A percentile compares a stretch with the other conserved stretches of the same genome.
phyloP scores from a whole-genome alignment of 2,888 invertebrate genomes.

The Stenotaenia linearis region DNA sequence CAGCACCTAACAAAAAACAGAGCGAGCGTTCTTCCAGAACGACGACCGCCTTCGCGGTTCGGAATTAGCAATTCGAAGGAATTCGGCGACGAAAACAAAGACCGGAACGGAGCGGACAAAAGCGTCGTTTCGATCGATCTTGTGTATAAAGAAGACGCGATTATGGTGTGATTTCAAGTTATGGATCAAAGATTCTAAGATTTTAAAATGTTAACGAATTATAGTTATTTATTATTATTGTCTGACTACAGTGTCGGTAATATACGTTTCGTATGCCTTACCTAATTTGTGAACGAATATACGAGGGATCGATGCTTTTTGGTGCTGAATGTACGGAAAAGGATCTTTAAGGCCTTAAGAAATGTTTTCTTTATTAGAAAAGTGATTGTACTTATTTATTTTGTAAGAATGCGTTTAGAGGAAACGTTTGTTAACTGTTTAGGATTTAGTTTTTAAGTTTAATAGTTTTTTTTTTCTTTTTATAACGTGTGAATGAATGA shows the following conservation, averaged over 20 bases:
- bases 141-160: constrained; percentile 46
- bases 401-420: neutral
- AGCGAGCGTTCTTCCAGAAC: constrained; percentile 30
- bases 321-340: neutral
- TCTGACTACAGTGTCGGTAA: neutral
- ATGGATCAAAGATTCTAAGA: neutral
- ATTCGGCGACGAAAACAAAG: neutral
- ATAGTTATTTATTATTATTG: neutral
- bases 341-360: neutral
- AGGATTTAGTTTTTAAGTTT: neutral
- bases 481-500: neutral
- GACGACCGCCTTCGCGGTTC: constrained; percentile 33
- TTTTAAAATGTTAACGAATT: neutral
- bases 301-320: neutral
- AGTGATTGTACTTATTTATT: neutral
- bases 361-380: neutral
- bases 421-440: neutral
- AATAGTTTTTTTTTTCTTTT: neutral
- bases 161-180: constrained; percentile 48
- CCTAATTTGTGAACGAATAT: neutral
- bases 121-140: constrained; percentile 39
- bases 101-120: neutral
- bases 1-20: constrained; percentile 35
- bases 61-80: neutral
- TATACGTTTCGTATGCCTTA: neutral